Percentiles rank a stretch among this genome's conserved stretches.
phyloP scores from a whole-genome alignment of 2,797 vertebrate species.

The Chrysocyon brachyurus region DNA sequence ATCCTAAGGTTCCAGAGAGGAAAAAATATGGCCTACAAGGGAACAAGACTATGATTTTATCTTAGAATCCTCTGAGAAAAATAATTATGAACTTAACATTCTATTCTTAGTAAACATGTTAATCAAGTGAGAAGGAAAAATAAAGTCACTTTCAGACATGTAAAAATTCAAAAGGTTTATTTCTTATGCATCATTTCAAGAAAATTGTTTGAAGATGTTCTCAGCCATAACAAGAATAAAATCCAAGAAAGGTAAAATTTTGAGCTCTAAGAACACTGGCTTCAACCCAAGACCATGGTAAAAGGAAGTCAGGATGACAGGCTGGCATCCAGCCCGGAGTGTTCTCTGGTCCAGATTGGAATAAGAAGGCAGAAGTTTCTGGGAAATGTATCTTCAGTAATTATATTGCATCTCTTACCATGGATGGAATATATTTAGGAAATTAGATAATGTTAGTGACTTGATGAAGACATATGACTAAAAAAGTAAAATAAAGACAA shows the following conservation, averaged over 20 bases:
- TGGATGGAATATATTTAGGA: neutral
- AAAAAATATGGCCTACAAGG: neutral
- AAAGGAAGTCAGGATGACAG: neutral
- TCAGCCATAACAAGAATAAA: conserved; percentile 46
- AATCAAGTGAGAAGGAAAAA: neutral
- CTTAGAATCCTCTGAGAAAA: conserved; percentile 41
- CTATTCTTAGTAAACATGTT: neutral
- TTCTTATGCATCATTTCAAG: neutral
- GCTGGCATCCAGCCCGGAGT: neutral
- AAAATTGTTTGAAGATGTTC: conserved; percentile 13
- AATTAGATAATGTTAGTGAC: neutral
- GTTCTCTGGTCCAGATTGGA: neutral
- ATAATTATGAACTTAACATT: neutral
- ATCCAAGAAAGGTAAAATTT: neutral
- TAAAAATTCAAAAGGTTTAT: neutral
- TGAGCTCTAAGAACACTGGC: neutral
- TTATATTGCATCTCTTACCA: neutral
- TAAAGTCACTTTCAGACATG: neutral
- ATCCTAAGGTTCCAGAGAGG: neutral
- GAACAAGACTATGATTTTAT: neutral
- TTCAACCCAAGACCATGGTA: neutral
- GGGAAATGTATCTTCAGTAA: neutral
- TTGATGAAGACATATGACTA: neutral
- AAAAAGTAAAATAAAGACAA: neutral
- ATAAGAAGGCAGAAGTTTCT: neutral